These are phyloP conservation scores for Drosophila neonasuta DNA, from an alignment of 2,888 invertebrate genomes.

Conservation along the genomic window DNA sequence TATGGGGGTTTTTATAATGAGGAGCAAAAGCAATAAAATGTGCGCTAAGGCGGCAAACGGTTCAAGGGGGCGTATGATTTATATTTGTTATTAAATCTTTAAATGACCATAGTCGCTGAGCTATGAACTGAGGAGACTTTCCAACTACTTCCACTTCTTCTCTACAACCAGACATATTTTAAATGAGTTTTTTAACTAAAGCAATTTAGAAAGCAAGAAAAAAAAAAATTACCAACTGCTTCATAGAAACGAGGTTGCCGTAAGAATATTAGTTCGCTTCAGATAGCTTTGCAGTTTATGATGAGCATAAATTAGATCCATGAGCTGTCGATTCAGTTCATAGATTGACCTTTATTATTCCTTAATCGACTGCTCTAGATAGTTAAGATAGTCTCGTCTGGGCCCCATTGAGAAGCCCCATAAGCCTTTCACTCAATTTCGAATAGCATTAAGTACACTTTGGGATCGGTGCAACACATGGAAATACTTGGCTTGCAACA, in stretches of 20 bases:
- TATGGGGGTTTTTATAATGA: constrained; percentile 65
- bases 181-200: constrained; percentile 53
- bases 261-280: constrained; percentile 10
- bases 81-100: constrained; percentile 69
- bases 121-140: constrained; percentile 5
- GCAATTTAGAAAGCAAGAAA: constrained; percentile 38
- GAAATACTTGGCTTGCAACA: constrained; percentile 24
- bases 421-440: not conserved
- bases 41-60: constrained; percentile 33
- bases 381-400: constrained; percentile 3
- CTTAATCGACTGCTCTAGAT: not conserved
- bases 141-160: not conserved
- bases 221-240: constrained; percentile 4
- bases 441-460: constrained; percentile 6
- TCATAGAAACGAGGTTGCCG: constrained; percentile 11
- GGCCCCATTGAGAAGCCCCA: not conserved
- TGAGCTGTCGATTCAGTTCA: not conserved
- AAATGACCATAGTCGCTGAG: constrained; percentile 44
- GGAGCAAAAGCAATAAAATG: constrained; percentile 72
- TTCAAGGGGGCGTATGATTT: constrained; percentile 67
- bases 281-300: constrained; percentile 1
- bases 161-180: constrained; percentile 20
- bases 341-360: not conserved
- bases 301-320: constrained; percentile 4
- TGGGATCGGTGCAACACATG: not conserved